phyloP scores from a whole-genome alignment of 2,113 vertebrate species.

The Vidua macroura region DNA sequence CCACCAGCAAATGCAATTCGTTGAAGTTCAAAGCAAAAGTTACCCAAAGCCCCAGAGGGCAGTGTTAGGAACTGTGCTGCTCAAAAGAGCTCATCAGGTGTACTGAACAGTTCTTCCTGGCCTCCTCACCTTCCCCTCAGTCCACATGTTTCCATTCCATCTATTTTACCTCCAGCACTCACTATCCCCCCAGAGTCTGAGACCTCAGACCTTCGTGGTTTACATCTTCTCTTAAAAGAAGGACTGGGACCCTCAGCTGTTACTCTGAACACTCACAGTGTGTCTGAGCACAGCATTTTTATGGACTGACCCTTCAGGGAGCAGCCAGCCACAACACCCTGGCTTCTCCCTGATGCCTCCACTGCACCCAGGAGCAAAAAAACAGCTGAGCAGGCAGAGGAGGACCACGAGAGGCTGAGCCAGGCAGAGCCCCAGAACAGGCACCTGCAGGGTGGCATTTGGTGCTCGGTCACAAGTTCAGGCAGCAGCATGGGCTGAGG shows the following conservation, averaged over 20 bases:
- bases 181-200: background rate
- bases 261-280: background rate
- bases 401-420: background rate
- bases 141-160: background rate
- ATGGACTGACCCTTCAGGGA: background rate
- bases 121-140: background rate
- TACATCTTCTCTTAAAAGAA: background rate
- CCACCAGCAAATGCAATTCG: background rate
- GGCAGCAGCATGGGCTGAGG: constrained; percentile 17
- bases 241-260: background rate
- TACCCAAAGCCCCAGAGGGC: background rate
- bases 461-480: background rate
- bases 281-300: background rate
- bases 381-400: background rate
- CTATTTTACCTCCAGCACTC: background rate
- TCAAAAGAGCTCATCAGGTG: background rate
- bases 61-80: background rate
- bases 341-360: background rate
- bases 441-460: background rate
- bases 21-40: background rate
- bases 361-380: background rate
- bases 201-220: background rate
- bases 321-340: background rate
- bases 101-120: background rate
- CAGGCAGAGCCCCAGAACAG: background rate